Evolutionary conservation across 2,797 vertebrate species (phyloP).

Genomic region (Kryptolebias ocellatus): DNA sequence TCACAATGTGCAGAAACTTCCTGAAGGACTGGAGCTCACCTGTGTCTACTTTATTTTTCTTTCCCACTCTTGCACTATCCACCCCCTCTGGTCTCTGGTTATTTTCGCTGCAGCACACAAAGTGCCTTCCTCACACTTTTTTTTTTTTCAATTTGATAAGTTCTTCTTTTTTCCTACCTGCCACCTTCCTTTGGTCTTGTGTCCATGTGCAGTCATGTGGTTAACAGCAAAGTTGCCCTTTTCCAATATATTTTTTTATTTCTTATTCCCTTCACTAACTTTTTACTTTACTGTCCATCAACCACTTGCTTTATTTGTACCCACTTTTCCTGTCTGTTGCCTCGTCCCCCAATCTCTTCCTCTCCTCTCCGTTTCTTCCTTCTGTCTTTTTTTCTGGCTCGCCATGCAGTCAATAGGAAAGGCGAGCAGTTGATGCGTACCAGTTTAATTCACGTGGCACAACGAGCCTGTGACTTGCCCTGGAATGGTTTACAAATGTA

Average conservation of each 20-base stretch:
- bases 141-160: not conserved
- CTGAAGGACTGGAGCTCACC: constrained; percentile 42
- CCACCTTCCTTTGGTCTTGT: constrained; percentile 10
- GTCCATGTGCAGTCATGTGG: constrained; percentile 27
- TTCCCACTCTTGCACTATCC: constrained; percentile 9
- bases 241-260: constrained; percentile 9
- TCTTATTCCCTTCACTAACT: not conserved
- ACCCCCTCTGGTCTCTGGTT: constrained; percentile 9
- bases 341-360: not conserved
- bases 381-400: constrained; percentile 6
- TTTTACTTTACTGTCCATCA: not conserved
- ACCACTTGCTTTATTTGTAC: constrained; percentile 4
- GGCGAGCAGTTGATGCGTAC: constrained; percentile 36
- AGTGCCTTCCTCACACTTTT: constrained; percentile 5
- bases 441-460: constrained; percentile 45
- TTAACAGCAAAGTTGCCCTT: constrained; percentile 24
- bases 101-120: constrained; percentile 3
- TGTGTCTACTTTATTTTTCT: constrained; percentile 35
- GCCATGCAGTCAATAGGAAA: constrained; percentile 52
- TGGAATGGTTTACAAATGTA: not conserved
- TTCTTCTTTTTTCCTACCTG: constrained; percentile 1
- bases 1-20: constrained; percentile 35
- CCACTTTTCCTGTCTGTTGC: constrained; percentile 9
- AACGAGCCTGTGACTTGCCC: constrained; percentile 21
- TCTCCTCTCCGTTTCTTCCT: constrained; percentile 15